phyloP scores from a whole-genome alignment of 2,797 vertebrate genomes.

The Rhincodon typus region DNA sequence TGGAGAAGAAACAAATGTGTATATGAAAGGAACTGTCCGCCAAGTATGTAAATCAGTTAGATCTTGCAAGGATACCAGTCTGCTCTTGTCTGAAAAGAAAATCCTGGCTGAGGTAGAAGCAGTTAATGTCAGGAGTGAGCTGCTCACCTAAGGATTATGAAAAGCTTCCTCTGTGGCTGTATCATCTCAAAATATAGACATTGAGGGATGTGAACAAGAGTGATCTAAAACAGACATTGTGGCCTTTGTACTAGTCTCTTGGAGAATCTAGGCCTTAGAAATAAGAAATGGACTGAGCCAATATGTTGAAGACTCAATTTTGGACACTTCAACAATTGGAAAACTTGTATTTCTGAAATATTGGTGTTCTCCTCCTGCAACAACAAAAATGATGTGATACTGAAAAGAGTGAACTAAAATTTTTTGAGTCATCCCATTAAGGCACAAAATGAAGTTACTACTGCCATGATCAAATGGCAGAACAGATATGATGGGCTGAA shows the following conservation, averaged over 20 bases:
- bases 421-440: neutral
- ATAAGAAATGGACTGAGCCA: neutral
- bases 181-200: neutral
- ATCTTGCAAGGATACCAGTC: neutral
- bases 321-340: neutral
- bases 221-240: neutral
- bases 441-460: neutral
- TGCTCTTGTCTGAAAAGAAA: neutral
- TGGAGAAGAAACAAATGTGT: neutral
- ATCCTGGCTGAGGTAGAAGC: neutral
- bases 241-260: neutral
- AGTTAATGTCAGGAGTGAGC: neutral
- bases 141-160: neutral
- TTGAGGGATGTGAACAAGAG: neutral
- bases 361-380: neutral
- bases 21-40: neutral
- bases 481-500: too few relatives aligned
- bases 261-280: neutral
- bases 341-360: neutral
- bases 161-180: neutral
- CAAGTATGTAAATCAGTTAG: neutral
- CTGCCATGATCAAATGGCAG: too few relatives aligned
- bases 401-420: neutral
- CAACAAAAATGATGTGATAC: neutral
- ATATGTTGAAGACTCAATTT: neutral